These are phyloP conservation scores for Muscidifurax raptorellus DNA, from an alignment of 1,140 invertebrate genomes.

Conservation along the genomic window DNA sequence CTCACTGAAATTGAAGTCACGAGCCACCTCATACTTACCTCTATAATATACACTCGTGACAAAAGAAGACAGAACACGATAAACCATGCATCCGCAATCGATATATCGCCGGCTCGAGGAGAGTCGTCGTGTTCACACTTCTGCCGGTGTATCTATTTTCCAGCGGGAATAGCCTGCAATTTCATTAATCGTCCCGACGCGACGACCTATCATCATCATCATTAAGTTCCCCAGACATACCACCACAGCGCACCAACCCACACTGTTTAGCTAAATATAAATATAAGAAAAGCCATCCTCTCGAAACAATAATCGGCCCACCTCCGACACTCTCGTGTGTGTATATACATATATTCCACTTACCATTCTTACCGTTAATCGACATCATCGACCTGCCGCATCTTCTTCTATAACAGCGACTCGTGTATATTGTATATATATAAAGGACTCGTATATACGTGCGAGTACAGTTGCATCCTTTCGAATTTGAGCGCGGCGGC, in stretches of 20 bases:
- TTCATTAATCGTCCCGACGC: background rate
- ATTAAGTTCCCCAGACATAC: background rate
- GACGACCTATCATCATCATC: too few species aligned
- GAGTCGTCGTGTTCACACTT: background rate
- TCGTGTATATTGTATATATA: background rate
- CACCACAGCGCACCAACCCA: background rate
- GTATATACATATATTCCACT: background rate
- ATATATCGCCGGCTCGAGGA: background rate
- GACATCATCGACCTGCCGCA: background rate
- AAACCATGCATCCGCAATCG: background rate
- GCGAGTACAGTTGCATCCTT: background rate
- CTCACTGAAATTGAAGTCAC: background rate
- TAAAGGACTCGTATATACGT: background rate
- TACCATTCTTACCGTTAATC: slow-evolving; percentile 9
- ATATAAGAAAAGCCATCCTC: background rate
- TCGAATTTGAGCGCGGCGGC: background rate
- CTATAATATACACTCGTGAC: background rate
- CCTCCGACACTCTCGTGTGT: background rate
- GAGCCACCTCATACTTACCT: too few species aligned
- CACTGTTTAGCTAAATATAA: background rate
- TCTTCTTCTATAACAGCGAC: background rate
- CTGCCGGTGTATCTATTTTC: background rate
- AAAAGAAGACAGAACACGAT: background rate
- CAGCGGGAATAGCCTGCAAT: background rate
- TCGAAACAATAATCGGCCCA: background rate